phyloP scores from a whole-genome alignment of 2,797 vertebrate genomes.

The Corythornis leucogaster region DNA sequence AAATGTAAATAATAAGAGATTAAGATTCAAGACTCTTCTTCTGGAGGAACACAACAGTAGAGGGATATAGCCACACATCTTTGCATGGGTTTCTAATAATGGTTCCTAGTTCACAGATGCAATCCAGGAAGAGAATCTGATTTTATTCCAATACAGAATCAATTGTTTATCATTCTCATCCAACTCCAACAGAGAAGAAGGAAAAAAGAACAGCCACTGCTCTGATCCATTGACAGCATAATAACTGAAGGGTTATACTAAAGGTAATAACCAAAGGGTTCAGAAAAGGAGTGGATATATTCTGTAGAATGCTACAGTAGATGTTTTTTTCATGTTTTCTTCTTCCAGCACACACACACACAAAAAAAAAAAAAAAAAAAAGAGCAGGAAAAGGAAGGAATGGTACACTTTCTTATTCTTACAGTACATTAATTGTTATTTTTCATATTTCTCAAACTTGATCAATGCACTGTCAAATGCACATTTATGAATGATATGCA shows the following conservation, averaged over 20 bases:
- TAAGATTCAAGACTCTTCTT: neutral
- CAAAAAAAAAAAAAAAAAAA: neutral
- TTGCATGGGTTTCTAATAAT: neutral
- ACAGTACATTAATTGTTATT: neutral
- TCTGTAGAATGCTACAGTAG: neutral
- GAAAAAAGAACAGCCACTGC: neutral
- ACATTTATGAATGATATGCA: neutral
- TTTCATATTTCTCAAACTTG: neutral
- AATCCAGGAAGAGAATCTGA: neutral
- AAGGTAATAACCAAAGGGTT: neutral
- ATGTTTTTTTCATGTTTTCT: neutral
- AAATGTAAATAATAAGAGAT: neutral
- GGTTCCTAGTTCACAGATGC: neutral
- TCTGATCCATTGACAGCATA: neutral
- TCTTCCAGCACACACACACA: neutral
- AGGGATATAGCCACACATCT: neutral
- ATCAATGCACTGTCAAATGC: neutral
- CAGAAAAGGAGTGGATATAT: neutral
- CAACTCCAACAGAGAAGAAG: neutral
- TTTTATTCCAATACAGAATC: neutral
- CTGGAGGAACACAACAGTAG: neutral
- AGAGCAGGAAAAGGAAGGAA: neutral
- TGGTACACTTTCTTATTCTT: neutral
- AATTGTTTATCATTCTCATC: neutral
- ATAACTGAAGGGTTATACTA: too few relatives aligned